These are phyloP conservation scores for Kryphioiulus occultus DNA, from an alignment of 2,888 invertebrate genomes.

Conservation along the genomic window DNA sequence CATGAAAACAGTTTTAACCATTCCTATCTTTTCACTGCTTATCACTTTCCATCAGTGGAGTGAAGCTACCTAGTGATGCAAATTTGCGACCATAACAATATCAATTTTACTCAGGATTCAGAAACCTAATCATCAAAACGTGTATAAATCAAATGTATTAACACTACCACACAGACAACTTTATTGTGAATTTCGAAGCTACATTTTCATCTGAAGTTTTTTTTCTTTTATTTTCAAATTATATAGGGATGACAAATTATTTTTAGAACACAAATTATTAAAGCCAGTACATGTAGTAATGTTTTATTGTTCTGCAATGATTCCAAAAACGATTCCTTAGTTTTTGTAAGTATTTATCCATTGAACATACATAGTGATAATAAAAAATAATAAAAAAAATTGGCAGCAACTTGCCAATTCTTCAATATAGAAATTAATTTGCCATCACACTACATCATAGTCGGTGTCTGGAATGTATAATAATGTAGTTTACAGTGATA, in stretches of 20 bases:
- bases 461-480: constrained; percentile 14
- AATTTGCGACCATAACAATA: not conserved
- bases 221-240: not conserved
- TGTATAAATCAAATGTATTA: not conserved
- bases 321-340: too few relatives aligned
- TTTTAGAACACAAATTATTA: not conserved
- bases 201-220: not conserved
- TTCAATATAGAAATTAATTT: not conserved
- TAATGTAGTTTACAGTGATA: constrained; percentile 20
- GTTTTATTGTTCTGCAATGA: too few relatives aligned
- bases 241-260: not conserved
- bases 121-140: not conserved
- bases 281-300: too few relatives aligned
- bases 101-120: not conserved
- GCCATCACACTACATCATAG: not conserved
- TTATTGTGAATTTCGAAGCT: not conserved
- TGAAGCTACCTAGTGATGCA: not conserved
- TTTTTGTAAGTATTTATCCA: too few relatives aligned
- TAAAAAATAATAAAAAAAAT: not conserved
- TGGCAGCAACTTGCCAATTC: not conserved
- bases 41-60: not conserved
- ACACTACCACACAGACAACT: not conserved
- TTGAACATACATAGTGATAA: not conserved
- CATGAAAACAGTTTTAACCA: not conserved
- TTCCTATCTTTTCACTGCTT: not conserved